Evolutionary conservation across 2,888 invertebrate species (phyloP).

Genomic region (Carcina quercana): DNA sequence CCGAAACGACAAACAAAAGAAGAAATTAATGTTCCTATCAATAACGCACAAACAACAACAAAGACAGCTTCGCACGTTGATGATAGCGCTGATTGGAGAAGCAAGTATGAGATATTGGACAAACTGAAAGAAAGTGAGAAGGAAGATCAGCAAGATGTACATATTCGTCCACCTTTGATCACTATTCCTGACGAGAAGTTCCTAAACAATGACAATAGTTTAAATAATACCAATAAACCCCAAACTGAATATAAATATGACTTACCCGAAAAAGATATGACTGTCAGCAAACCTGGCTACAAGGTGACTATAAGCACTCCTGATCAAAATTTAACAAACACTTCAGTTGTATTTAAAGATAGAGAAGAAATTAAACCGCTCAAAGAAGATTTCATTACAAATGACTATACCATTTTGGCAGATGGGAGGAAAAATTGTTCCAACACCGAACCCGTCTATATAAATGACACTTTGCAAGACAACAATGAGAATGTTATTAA

Average conservation of each 20-base stretch:
- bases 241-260: constrained; percentile 13
- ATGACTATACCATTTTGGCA: no score
- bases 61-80: constrained; percentile 16
- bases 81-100: constrained; percentile 51
- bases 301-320: no score
- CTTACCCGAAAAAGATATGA: constrained; percentile 28
- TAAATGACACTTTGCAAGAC: no score
- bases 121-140: constrained; percentile 45
- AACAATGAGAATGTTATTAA: no score
- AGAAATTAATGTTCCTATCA: constrained; percentile 1
- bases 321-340: no score
- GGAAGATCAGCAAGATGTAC: constrained; percentile 14
- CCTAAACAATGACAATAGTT: not conserved
- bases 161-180: not conserved
- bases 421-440: no score
- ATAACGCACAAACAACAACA: not conserved
- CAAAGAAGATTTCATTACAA: not conserved
- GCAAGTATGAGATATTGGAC: constrained; percentile 59
- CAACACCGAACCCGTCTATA: no score
- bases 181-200: constrained; percentile 1
- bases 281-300: constrained; percentile 8
- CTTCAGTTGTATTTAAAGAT: no score
- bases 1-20: constrained; percentile 30
- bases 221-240: not conserved
- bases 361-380: constrained; percentile 9